Percentiles rank a stretch among this genome's conserved stretches.
Conservation (phyloP, 2,113 vertebrate genomes). For the Uropsilus gracilis region DNA sequence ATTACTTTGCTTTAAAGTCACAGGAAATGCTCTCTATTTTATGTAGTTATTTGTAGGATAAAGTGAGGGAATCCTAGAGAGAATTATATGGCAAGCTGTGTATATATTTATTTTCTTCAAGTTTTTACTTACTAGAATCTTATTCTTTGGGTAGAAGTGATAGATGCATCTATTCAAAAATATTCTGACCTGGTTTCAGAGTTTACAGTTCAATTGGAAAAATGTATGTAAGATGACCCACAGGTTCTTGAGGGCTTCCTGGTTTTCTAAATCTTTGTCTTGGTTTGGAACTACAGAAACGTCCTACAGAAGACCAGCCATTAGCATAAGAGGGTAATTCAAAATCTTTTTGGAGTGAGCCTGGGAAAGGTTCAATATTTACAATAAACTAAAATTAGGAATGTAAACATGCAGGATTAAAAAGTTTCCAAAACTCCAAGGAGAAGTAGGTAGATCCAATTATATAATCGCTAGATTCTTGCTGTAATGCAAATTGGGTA, state of each 20-base stretch:
- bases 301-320: background rate
- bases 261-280: background rate
- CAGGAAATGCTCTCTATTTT: background rate
- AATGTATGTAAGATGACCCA: background rate
- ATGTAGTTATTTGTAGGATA: background rate
- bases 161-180: background rate
- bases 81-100: background rate
- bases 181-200: background rate
- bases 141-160: background rate
- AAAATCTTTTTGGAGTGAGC: background rate
- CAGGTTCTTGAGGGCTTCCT: background rate
- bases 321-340: background rate
- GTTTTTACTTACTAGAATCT: conserved; percentile 28
- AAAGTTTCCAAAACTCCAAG: conserved; percentile 63
- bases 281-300: background rate
- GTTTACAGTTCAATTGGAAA: background rate
- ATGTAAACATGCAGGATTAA: conserved; percentile 19
- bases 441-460: conserved; percentile 58
- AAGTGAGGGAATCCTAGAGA: background rate
- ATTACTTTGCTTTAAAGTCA: background rate
- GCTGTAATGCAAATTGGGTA: background rate
- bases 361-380: background rate
- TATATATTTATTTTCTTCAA: background rate
- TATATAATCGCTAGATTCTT: conserved; percentile 51
- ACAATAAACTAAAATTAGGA: conserved; percentile 44